These are phyloP conservation scores for Tuta absoluta DNA, from an alignment of 2,888 invertebrate genomes.

Conservation along the genomic window DNA sequence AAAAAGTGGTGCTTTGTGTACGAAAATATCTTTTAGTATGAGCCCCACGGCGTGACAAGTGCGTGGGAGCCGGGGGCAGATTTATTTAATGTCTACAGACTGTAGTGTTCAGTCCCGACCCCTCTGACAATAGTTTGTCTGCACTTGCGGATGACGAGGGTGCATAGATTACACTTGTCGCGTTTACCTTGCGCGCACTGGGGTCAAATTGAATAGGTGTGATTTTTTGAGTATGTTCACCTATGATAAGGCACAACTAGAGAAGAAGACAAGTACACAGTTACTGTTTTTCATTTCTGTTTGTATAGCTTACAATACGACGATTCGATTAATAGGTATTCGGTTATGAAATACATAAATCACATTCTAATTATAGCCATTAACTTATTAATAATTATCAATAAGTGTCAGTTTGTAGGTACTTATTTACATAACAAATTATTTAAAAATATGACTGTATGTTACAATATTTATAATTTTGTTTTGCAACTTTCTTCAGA, in stretches of 20 bases:
- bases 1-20: conserved; percentile 45
- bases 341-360: too few species aligned
- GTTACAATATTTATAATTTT: too few species aligned
- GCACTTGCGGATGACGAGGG: conserved; percentile 37
- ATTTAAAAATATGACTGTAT: too few species aligned
- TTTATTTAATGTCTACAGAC: conserved; percentile 25
- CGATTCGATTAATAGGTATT: too few species aligned
- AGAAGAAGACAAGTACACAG: too few species aligned
- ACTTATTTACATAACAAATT: too few species aligned
- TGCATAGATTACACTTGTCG: conserved; percentile 33
- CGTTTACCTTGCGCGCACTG: conserved; percentile 6
- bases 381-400: too few species aligned
- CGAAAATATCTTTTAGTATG: conserved; percentile 23
- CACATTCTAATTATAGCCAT: too few species aligned
- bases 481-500: too few species aligned
- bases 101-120: not conserved
- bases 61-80: conserved; percentile 57
- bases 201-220: conserved; percentile 35
- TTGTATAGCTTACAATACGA: too few species aligned
- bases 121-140: conserved; percentile 21
- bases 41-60: conserved; percentile 71
- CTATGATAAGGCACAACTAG: not conserved
- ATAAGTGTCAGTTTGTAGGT: too few species aligned
- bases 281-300: too few species aligned
- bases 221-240: not conserved